These are phyloP conservation scores for Pseudococcus jackbeardsleyi DNA, from an alignment of 2,888 invertebrate species.

Conservation along the genomic window DNA sequence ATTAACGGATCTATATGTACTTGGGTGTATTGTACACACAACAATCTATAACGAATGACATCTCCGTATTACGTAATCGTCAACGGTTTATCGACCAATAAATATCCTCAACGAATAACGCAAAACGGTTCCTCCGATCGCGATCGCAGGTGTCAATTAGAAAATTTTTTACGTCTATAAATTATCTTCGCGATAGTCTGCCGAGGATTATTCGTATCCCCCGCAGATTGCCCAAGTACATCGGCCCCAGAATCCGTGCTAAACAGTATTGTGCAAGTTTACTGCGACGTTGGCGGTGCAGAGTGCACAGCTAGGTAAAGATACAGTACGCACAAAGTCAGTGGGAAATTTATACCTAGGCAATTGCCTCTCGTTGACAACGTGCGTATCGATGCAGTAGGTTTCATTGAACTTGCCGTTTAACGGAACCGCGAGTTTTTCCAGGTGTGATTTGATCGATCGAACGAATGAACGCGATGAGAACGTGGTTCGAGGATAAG, in stretches of 20 bases:
- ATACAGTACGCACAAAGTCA: background rate
- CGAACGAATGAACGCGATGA: background rate
- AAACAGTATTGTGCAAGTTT: background rate
- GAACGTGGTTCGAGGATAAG: conserved; percentile 11
- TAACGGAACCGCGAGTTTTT: conserved; percentile 22
- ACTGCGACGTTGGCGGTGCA: background rate
- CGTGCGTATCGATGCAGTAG: conserved; percentile 2
- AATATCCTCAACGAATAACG: conserved; percentile 2
- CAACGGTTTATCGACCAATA: conserved; percentile 41
- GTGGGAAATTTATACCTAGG: background rate
- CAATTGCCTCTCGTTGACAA: conserved; percentile 10
- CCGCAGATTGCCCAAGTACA: background rate
- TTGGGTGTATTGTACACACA: conserved; percentile 6
- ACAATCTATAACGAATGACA: conserved; percentile 27
- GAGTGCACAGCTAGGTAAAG: background rate
- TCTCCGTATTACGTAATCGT: conserved; percentile 48
- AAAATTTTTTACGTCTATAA: background rate
- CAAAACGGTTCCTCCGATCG: conserved; percentile 19
- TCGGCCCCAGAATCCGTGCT: background rate
- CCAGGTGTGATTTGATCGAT: conserved; percentile 19
- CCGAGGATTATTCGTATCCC: background rate
- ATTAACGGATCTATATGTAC: conserved; percentile 52
- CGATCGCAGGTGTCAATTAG: conserved; percentile 30
- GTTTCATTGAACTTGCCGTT: conserved; percentile 44
- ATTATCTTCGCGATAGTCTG: background rate